Percentiles rank a stretch among this genome's conserved stretches.
Conservation (phyloP, 2,113 vertebrate species). For the Sinosuthora webbiana region DNA sequence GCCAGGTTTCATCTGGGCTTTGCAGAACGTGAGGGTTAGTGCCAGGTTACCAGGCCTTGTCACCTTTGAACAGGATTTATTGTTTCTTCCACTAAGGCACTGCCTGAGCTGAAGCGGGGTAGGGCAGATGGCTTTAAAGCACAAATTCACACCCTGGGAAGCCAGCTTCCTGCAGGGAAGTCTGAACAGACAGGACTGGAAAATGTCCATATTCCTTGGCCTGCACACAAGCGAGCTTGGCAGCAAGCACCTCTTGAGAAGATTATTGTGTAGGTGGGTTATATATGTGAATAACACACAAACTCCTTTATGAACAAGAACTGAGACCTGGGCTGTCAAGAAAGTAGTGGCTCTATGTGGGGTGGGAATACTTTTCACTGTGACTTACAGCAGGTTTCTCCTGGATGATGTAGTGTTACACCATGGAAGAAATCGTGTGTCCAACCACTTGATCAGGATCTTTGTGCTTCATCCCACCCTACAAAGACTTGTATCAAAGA, state of each 20-base stretch:
- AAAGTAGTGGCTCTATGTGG: accelerated
- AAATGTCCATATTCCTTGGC: not conserved
- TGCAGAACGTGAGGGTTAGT: not conserved
- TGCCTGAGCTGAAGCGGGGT: not conserved
- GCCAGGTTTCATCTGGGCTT: not conserved
- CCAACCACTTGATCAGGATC: not conserved
- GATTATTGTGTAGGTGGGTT: not conserved
- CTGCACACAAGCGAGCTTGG: not conserved
- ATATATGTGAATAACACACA: not conserved
- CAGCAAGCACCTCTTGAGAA: not conserved
- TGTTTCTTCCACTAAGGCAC: not conserved
- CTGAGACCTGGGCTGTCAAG: not conserved
- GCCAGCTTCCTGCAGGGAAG: not conserved
- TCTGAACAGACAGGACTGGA: not conserved
- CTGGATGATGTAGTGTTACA: not conserved
- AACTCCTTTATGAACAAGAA: not conserved
- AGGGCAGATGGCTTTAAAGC: constrained; percentile 18
- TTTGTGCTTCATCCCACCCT: not conserved
- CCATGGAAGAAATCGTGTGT: not conserved
- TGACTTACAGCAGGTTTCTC: not conserved
- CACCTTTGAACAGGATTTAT: not conserved
- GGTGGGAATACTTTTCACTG: not conserved
- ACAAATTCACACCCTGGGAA: not conserved
- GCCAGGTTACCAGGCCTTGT: not conserved
- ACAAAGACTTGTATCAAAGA: not conserved